Evolutionary conservation across 2,797 vertebrate species (phyloP).

Genomic region (Myiotriccus ornatus): DNA sequence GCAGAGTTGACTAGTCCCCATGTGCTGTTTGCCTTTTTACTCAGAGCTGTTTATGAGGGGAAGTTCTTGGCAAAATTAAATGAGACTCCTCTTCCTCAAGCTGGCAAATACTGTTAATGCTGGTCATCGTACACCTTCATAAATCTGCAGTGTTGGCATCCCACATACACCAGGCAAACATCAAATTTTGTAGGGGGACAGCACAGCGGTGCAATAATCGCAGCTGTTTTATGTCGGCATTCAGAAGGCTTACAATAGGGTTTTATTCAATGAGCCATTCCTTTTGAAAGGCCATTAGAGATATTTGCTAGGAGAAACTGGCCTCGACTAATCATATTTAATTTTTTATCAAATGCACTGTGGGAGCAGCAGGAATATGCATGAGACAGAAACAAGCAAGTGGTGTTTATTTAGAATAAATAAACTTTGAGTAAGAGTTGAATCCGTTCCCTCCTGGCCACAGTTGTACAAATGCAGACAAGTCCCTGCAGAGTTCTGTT

Average conservation of each 20-base stretch:
- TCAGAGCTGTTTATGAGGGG: slow-evolving; percentile 44
- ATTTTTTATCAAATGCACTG: slow-evolving; percentile 33
- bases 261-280: slow-evolving; percentile 35
- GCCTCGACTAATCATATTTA: background rate
- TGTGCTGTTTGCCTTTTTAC: slow-evolving; percentile 16
- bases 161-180: slow-evolving; percentile 24
- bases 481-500: background rate
- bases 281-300: slow-evolving; percentile 2
- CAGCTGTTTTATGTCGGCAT: slow-evolving; percentile 27
- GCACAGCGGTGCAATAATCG: background rate
- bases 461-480: background rate
- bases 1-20: slow-evolving; percentile 29
- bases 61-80: slow-evolving; percentile 52
- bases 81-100: background rate
- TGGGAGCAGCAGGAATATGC: slow-evolving; percentile 7
- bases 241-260: background rate
- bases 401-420: slow-evolving; percentile 34
- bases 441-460: background rate
- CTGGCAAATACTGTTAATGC: slow-evolving; percentile 19
- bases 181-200: slow-evolving; percentile 42
- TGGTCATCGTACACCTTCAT: background rate
- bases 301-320: slow-evolving; percentile 6
- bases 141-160: background rate
- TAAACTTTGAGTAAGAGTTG: background rate
- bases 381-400: slow-evolving; percentile 7